Percentiles rank a stretch among this genome's conserved stretches.
Evolutionary conservation across 2,113 vertebrate genomes (phyloP).

Genomic region (Nesogale talazaci): DNA sequence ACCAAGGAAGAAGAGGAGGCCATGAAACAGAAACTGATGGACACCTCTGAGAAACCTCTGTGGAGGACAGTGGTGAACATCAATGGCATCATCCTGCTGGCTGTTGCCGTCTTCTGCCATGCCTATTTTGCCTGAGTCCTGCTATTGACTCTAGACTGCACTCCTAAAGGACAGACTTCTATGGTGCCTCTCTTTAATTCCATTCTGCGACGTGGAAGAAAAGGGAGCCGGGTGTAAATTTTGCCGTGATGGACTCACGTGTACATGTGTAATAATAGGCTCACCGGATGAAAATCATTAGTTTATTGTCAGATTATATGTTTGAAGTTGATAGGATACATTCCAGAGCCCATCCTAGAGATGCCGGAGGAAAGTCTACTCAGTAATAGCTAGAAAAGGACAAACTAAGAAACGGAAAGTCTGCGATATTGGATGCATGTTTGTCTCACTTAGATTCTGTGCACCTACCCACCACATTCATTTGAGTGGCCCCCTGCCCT

Average conservation of each 20-base stretch:
- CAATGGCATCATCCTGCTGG: slow-evolving; percentile 92
- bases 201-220: slow-evolving; percentile 53
- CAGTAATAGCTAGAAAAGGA: not conserved
- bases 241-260: not conserved
- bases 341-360: not conserved
- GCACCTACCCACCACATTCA: not conserved
- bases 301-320: not conserved
- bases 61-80: slow-evolving; percentile 93
- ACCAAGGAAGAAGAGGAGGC: slow-evolving; percentile 91
- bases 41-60: slow-evolving; percentile 91
- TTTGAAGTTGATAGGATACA: not conserved
- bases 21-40: slow-evolving; percentile 90
- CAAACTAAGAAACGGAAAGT: not conserved
- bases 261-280: slow-evolving; percentile 43
- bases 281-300: slow-evolving; percentile 11
- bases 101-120: slow-evolving; percentile 94
- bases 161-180: not conserved
- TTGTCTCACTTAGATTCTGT: not conserved
- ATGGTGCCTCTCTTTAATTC: not conserved
- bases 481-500: not conserved
- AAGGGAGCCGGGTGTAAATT: slow-evolving; percentile 49
- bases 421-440: not conserved
- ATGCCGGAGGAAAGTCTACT: not conserved
- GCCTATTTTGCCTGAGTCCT: slow-evolving; percentile 91
- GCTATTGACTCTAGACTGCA: not conserved